Evolutionary conservation across 2,797 vertebrate species (phyloP), one percentile per base, ranked within the genome.

Genomic region (Lagocephalus sceleratus): DNA sequence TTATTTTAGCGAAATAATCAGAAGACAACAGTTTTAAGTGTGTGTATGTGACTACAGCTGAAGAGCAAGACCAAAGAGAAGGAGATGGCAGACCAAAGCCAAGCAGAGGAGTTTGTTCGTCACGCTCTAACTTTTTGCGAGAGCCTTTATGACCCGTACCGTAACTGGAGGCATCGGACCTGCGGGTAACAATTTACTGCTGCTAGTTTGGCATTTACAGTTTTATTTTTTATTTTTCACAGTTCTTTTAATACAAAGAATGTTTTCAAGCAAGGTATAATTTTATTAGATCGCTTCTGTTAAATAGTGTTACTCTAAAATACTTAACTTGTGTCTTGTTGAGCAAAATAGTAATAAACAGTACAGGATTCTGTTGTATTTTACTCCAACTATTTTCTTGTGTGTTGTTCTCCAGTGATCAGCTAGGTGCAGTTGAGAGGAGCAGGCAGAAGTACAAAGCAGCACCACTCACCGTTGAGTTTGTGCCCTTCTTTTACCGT

Each of bases 401-500:
- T 66, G 17, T 60, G 43, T 14, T 22, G 20, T 12, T 3, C 35
- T 48, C 8, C 82, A 98, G 96, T 49, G 90, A 87, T 70, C 91
- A 93, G 82, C 84, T 94, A 73, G 92, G 91, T 44, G 83, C 92
- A 0, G 93, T 93, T 49, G 96, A 99, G 83, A 94, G 89, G 85
- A 96, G 92, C 90, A 92, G 96, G 85, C 95, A 97, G 90, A 99
- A 98, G 71, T 95, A 94, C 78, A 98, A 97, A 72, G 94, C 97
- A 16, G 96, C 96, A 50, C 90, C 90, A 1, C 95, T 99, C 67
- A 98, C 96, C 3, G 95, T 98, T 38, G 96, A 98, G 71, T 99
- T 99, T 79, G 89, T 98, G 63, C 96, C 97, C 66, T 99, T 99
- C 85, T 99, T 99, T 90, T 99, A 98, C 77, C 96, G 96, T 98